Conservation (phyloP, 1,140 invertebrate species). For the Microplitis mediator region DNA sequence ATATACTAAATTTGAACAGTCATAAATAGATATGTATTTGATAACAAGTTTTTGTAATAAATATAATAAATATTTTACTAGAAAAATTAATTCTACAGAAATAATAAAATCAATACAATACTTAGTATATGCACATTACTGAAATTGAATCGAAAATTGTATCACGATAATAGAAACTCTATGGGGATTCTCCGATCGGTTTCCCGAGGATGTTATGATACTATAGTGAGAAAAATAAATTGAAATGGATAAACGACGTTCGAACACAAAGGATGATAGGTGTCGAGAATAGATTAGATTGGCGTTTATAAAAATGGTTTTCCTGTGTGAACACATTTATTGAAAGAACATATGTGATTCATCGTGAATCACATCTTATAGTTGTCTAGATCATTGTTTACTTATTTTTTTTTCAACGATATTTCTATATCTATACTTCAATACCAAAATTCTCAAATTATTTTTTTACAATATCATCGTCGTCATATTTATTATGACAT, state of each 20-base stretch:
- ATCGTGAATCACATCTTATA: too few species aligned
- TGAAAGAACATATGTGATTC: constrained; percentile 48
- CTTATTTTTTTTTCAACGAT: too few species aligned
- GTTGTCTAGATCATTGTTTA: too few species aligned
- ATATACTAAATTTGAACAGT: too few species aligned
- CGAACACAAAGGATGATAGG: not conserved
- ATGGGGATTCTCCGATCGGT: constrained; percentile 42
- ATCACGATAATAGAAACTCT: constrained; percentile 58
- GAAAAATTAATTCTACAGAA: too few species aligned
- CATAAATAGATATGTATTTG: too few species aligned
- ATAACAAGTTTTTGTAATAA: too few species aligned
- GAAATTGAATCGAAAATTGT: constrained; percentile 49
- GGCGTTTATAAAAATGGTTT: constrained; percentile 33
- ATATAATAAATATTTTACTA: too few species aligned
- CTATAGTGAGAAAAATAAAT: not conserved
- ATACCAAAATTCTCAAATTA: too few species aligned
- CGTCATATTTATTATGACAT: too few species aligned
- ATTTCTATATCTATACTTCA: too few species aligned
- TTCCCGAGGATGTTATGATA: not conserved
- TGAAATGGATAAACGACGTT: constrained; percentile 41
- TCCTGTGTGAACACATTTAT: constrained; percentile 55
- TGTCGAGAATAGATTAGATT: constrained; percentile 49
- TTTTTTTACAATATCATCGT: too few species aligned
- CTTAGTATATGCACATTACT: not conserved
- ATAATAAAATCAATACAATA: not conserved